These are phyloP conservation scores for Dromococcyx pavoninus DNA, from an alignment of 2,797 vertebrate genomes.

Conservation along the genomic window DNA sequence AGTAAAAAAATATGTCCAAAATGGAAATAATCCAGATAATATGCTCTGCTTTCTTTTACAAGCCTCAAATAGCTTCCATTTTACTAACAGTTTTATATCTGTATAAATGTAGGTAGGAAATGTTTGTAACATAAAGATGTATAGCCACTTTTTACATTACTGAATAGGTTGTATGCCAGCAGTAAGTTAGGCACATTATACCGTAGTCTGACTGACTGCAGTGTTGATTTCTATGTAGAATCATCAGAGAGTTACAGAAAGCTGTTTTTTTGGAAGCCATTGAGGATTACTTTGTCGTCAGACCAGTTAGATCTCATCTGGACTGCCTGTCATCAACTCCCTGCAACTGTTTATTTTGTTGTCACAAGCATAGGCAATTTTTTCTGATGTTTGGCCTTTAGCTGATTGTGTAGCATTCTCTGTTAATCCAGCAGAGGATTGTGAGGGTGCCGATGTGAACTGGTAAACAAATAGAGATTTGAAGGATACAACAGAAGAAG, in stretches of 20 bases:
- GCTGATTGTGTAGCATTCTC: neutral
- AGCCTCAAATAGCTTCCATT: constrained; percentile 63
- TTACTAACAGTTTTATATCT: constrained; percentile 67
- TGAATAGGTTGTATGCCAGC: constrained; percentile 4
- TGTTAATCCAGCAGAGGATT: neutral
- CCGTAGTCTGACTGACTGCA: constrained; percentile 33
- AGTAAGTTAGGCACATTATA: constrained; percentile 30
- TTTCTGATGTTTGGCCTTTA: constrained; percentile 6
- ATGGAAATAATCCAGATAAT: constrained; percentile 74
- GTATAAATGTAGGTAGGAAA: constrained; percentile 63
- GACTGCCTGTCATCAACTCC: constrained; percentile 9
- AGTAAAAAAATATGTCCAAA: constrained; percentile 74
- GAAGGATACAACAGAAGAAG: neutral
- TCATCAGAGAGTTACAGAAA: constrained; percentile 7
- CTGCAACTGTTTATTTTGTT: neutral
- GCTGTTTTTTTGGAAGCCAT: constrained; percentile 44
- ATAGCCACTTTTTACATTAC: constrained; percentile 26
- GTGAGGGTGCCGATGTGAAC: neutral
- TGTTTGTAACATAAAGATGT: constrained; percentile 46
- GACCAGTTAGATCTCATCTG: constrained; percentile 17
- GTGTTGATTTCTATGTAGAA: constrained; percentile 53
- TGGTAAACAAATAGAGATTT: neutral
- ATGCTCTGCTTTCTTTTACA: constrained; percentile 63
- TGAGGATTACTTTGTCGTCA: constrained; percentile 42
- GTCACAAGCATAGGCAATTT: constrained; percentile 11